Evolutionary conservation across 2,888 invertebrate genomes (phyloP).

Genomic region (Spialia ferax): DNA sequence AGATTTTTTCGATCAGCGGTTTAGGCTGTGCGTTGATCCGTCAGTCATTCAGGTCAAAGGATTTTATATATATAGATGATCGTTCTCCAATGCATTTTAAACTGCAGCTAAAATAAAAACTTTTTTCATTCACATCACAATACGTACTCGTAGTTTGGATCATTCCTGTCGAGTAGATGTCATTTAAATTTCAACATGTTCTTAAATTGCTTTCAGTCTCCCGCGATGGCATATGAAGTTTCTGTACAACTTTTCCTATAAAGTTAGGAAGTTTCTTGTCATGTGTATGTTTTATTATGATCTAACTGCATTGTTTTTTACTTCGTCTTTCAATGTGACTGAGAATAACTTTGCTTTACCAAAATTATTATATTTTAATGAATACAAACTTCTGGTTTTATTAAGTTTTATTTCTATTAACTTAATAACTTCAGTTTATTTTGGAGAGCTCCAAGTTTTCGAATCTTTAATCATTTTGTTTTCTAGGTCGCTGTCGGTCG

Average conservation of each 20-base stretch:
- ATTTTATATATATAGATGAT: too few species aligned
- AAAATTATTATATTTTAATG: constrained; percentile 51
- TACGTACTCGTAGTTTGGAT: constrained; percentile 20
- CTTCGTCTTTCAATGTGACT: constrained; percentile 25
- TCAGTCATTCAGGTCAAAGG: too few species aligned
- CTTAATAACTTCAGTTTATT: too few species aligned
- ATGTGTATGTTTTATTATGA: constrained; percentile 38
- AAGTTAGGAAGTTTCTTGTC: constrained; percentile 29
- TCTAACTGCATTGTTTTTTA: constrained; percentile 35
- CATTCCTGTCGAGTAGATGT: constrained; percentile 25
- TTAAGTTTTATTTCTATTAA: too few species aligned
- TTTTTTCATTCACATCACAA: constrained; percentile 34
- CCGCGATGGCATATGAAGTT: constrained; percentile 33
- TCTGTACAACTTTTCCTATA: constrained; percentile 36
- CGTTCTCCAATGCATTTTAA: constrained; percentile 10
- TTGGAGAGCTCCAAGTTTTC: too few species aligned
- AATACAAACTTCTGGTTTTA: background rate
- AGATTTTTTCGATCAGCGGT: too few species aligned
- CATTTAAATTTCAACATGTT: constrained; percentile 40
- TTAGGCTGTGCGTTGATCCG: too few species aligned
- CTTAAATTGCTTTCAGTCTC: constrained; percentile 33
- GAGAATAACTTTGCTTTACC: constrained; percentile 44
- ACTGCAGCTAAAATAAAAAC: constrained; percentile 18
- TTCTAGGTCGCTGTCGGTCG: too few species aligned
- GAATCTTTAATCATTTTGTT: too few species aligned